A percentile compares a stretch with the other conserved stretches of the same genome.
These are phyloP conservation scores for Phalloptychus januarius DNA, from an alignment of 2,797 vertebrate genomes.

Conservation along the genomic window DNA sequence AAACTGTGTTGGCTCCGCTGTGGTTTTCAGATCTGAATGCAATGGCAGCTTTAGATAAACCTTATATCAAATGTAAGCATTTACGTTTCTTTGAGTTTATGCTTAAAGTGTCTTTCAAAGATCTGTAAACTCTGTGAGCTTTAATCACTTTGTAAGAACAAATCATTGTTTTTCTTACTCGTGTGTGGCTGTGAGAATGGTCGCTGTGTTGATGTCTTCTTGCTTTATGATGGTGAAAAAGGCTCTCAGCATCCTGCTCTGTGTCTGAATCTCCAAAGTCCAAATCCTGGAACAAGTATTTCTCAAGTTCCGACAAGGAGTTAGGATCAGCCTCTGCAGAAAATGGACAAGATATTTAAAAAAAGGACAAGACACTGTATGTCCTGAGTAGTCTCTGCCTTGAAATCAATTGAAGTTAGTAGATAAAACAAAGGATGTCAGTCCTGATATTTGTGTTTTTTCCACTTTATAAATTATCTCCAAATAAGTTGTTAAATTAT, in stretches of 20 bases:
- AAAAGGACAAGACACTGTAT: background rate
- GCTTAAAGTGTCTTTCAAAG: background rate
- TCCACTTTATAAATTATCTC: background rate
- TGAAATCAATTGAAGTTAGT: background rate
- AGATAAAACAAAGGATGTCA: background rate
- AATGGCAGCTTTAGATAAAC: background rate
- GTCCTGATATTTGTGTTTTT: background rate
- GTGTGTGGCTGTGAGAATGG: constrained; percentile 10
- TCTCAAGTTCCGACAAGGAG: constrained; percentile 8
- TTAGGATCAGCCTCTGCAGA: constrained; percentile 19
- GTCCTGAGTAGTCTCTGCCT: background rate
- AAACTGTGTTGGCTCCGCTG: background rate
- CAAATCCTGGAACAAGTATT: constrained; percentile 23
- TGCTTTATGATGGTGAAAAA: constrained; percentile 28
- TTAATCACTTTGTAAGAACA: background rate
- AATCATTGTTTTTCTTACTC: constrained; percentile 46
- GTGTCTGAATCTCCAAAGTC: constrained; percentile 34
- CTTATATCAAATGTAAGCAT: background rate
- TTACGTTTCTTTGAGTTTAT: background rate
- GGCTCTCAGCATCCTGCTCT: constrained; percentile 43
- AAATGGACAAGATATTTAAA: constrained; percentile 4
- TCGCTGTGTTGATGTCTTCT: constrained; percentile 13
- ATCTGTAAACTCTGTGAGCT: background rate
- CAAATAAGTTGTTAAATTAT: background rate
- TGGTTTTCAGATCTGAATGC: background rate